Evolutionary conservation across 2,797 vertebrate genomes (phyloP).

Genomic region (Leptodactylus fallax): DNA sequence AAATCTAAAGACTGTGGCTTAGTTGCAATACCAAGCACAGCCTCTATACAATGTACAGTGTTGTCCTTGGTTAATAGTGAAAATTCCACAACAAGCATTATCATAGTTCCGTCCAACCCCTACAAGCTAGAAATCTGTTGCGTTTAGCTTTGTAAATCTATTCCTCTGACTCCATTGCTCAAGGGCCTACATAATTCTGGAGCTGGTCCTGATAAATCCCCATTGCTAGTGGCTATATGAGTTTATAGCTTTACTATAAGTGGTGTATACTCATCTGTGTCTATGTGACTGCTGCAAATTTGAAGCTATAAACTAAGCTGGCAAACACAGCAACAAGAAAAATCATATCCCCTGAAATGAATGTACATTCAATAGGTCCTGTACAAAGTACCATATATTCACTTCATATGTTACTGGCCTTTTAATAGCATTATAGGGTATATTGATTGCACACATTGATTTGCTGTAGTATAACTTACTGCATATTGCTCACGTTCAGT

Average conservation of each 20-base stretch:
- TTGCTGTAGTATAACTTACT: conserved; percentile 40
- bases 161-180: not conserved
- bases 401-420: conserved; percentile 15
- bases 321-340: not conserved
- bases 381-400: conserved; percentile 3
- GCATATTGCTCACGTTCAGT: conserved; percentile 17
- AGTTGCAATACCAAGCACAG: no score
- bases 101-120: no score
- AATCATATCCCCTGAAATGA: not conserved
- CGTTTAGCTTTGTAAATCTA: not conserved
- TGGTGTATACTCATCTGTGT: not conserved
- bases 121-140: no score
- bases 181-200: not conserved
- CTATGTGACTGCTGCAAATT: not conserved
- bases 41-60: no score
- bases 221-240: not conserved
- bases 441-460: conserved; percentile 56
- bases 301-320: not conserved
- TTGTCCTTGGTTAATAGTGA: no score
- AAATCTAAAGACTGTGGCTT: no score
- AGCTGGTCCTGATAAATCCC: not conserved
- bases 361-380: conserved; percentile 9
- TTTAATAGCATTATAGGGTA: conserved; percentile 40
- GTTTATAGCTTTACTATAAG: not conserved
- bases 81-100: no score